A percentile compares a stretch with the other conserved stretches of the same genome.
phyloP scores from a whole-genome alignment of 2,113 vertebrate genomes.

The Apteryx owenii region DNA sequence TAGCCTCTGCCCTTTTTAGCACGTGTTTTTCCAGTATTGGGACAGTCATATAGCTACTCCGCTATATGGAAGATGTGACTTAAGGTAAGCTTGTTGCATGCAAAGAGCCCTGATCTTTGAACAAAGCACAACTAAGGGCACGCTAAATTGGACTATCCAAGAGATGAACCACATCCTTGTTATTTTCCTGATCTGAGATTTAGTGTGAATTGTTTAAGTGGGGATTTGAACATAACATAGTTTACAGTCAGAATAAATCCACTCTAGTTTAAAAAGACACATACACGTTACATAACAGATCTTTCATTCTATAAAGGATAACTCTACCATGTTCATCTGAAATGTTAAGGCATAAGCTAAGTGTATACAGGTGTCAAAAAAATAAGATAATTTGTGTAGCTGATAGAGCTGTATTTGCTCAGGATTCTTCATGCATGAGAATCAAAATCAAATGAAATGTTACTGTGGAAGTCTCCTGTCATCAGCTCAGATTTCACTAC shows the following conservation, averaged over 20 bases:
- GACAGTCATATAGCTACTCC: not conserved
- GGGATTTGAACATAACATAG: not conserved
- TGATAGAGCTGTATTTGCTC: not conserved
- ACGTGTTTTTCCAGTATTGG: not conserved
- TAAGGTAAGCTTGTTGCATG: not conserved
- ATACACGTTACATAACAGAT: too few relatives aligned
- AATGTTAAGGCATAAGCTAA: not conserved
- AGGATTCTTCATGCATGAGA: not conserved
- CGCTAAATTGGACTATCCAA: not conserved
- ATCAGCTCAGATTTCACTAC: not conserved
- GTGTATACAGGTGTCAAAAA: not conserved
- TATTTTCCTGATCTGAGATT: not conserved
- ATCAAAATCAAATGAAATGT: not conserved
- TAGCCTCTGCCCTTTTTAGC: not conserved
- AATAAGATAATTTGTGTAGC: not conserved
- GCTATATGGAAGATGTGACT: not conserved
- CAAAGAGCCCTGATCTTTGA: not conserved
- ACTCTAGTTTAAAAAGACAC: not conserved
- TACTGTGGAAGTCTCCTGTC: not conserved
- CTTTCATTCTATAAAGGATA: not conserved
- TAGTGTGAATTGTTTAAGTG: not conserved
- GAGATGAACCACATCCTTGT: not conserved
- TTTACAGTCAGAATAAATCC: not conserved
- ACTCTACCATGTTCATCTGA: not conserved
- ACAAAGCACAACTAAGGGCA: not conserved